These are phyloP conservation scores for Antennarius striatus DNA, from an alignment of 2,113 vertebrate genomes.

Conservation along the genomic window DNA sequence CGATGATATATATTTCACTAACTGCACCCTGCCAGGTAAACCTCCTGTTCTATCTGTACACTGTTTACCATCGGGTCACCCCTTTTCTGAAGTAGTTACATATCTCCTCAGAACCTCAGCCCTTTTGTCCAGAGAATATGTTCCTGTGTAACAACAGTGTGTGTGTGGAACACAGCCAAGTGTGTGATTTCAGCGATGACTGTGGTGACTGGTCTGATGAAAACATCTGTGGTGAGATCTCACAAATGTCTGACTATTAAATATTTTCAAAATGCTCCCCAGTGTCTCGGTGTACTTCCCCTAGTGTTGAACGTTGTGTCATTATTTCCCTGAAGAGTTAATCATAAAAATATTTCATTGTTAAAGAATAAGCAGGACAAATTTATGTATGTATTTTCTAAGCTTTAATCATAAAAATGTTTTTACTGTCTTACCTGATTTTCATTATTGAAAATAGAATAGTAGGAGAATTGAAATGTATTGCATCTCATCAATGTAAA, in stretches of 20 bases:
- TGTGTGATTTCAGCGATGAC: slow-evolving; percentile 82
- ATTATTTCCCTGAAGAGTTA: too few relatives aligned
- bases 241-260: not conserved
- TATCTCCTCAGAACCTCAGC: slow-evolving; percentile 62
- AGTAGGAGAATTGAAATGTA: too few relatives aligned
- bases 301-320: too few relatives aligned
- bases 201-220: slow-evolving; percentile 80
- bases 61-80: too few relatives aligned
- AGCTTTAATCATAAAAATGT: too few relatives aligned
- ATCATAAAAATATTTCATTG: too few relatives aligned
- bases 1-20: slow-evolving; percentile 74
- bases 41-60: not conserved
- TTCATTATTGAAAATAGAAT: too few relatives aligned
- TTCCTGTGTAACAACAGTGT: slow-evolving; percentile 74
- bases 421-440: too few relatives aligned
- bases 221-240: slow-evolving; percentile 71
- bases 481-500: too few relatives aligned
- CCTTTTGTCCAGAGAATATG: slow-evolving; percentile 58
- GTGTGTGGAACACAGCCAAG: slow-evolving; percentile 69
- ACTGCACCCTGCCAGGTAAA: slow-evolving; percentile 75
- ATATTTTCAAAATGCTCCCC: not conserved
- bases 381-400: too few relatives aligned
- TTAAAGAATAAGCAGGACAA: too few relatives aligned
- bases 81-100: not conserved
- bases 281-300: too few relatives aligned